Conservation (phyloP, 2,888 invertebrate species). For the Acrobasis suavella region DNA sequence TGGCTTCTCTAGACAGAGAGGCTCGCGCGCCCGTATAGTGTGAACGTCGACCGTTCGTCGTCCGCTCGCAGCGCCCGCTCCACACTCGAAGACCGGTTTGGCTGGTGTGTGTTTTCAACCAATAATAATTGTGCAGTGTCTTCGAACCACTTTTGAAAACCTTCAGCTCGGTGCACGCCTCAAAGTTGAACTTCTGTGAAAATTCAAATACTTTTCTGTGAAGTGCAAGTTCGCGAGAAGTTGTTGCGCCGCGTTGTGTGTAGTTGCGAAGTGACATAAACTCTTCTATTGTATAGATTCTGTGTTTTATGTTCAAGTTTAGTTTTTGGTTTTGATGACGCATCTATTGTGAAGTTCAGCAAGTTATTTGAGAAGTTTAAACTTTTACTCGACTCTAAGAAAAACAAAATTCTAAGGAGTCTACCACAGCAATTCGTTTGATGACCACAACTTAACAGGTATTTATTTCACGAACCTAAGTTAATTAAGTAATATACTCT, state of each 20-base stretch:
- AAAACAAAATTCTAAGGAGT: slow-evolving; percentile 28
- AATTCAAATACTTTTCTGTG: slow-evolving; percentile 53
- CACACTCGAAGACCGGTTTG: slow-evolving; percentile 53
- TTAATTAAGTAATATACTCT: too few relatives aligned
- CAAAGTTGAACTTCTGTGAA: slow-evolving; percentile 38
- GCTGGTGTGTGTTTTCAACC: slow-evolving; percentile 60
- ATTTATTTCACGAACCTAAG: slow-evolving; percentile 28
- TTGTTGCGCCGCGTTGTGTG: slow-evolving; percentile 45
- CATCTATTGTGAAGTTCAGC: slow-evolving; percentile 45
- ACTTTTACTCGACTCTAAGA: slow-evolving; percentile 36
- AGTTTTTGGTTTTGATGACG: slow-evolving; percentile 51
- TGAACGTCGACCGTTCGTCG: slow-evolving; percentile 49
- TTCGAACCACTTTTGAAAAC: slow-evolving; percentile 46
- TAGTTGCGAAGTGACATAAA: slow-evolving; percentile 53
- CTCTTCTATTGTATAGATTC: slow-evolving; percentile 33
- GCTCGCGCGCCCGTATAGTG: slow-evolving; percentile 61
- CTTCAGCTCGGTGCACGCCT: slow-evolving; percentile 41
- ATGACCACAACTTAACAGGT: slow-evolving; percentile 51
- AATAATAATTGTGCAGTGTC: slow-evolving; percentile 68
- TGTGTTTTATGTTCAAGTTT: slow-evolving; percentile 55
- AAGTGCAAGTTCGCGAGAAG: slow-evolving; percentile 62
- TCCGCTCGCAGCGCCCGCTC: slow-evolving; percentile 31
- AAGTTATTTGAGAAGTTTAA: slow-evolving; percentile 49
- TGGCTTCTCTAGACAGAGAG: slow-evolving; percentile 72
- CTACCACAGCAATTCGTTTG: slow-evolving; percentile 15